These are phyloP conservation scores for Chamaedrilus cognettii DNA, from an alignment of 2,888 invertebrate genomes.

Conservation along the genomic window DNA sequence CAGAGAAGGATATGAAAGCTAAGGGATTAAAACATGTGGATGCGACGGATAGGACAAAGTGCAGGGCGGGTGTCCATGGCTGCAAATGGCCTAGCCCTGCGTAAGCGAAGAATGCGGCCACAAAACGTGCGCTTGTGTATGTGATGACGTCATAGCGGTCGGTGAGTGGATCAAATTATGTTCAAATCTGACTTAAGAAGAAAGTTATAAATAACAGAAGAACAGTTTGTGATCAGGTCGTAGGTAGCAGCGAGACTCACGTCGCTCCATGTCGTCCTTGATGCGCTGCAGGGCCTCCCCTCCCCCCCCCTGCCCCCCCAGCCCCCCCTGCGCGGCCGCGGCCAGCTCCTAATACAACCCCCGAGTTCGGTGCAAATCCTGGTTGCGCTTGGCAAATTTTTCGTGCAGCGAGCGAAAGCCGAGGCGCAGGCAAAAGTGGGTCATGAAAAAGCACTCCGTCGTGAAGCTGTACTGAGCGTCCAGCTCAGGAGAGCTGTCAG, in stretches of 20 bases:
- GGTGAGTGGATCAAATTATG: too few relatives aligned
- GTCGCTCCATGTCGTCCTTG: conserved; percentile 53
- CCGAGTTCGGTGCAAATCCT: conserved; percentile 72
- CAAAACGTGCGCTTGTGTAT: too few relatives aligned
- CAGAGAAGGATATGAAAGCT: too few relatives aligned
- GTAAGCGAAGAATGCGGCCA: too few relatives aligned
- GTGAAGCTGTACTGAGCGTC: conserved; percentile 71
- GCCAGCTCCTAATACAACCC: conserved; percentile 72
- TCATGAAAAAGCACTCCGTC: conserved; percentile 88
- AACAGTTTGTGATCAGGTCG: conserved; percentile 6
- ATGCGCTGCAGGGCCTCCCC: conserved; percentile 61
- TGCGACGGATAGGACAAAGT: too few relatives aligned
- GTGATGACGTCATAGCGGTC: background rate
- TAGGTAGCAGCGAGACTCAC: conserved; percentile 36
- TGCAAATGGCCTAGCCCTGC: too few relatives aligned
- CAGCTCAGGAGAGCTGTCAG: background rate
- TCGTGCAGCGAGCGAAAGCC: conserved; percentile 64
- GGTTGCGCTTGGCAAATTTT: conserved; percentile 47
- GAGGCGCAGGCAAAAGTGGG: conserved; percentile 83
- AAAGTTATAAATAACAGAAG: background rate
- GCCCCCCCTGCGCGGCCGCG: too few relatives aligned
- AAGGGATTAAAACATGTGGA: too few relatives aligned
- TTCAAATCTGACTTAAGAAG: background rate
- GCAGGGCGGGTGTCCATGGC: too few relatives aligned
- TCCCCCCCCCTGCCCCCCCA: conserved; percentile 65